These are phyloP conservation scores for Alethe diademata DNA, from an alignment of 2,113 vertebrate species.

Conservation along the genomic window DNA sequence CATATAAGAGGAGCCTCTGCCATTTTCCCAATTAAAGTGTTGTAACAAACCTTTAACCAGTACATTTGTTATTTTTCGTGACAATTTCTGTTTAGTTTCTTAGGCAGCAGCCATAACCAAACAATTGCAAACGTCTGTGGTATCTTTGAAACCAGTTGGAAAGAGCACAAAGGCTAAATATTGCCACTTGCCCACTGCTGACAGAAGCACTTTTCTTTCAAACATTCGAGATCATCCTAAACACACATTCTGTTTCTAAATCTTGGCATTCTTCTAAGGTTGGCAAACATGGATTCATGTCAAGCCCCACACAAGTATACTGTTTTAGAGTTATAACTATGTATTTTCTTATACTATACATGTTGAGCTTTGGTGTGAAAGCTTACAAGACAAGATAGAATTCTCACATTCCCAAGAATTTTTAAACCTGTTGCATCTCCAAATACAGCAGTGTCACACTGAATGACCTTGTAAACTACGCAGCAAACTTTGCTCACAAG, in stretches of 20 bases:
- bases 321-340: background rate
- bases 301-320: background rate
- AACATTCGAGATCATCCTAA: background rate
- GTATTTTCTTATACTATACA: background rate
- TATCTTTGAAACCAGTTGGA: constrained; percentile 8
- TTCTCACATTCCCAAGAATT: background rate
- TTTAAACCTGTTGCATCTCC: background rate
- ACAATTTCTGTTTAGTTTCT: constrained; percentile 13
- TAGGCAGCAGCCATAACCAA: background rate
- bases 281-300: background rate
- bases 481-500: background rate
- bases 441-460: background rate
- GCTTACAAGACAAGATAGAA: background rate
- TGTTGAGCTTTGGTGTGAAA: background rate
- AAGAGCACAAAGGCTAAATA: background rate
- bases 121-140: background rate
- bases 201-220: background rate
- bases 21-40: background rate
- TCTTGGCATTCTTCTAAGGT: background rate
- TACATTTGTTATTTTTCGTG: background rate
- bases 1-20: background rate
- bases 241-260: background rate
- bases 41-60: background rate
- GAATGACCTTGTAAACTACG: background rate
- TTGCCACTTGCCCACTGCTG: background rate